These are phyloP conservation scores for Stenichneumon culpator DNA, from an alignment of 2,888 invertebrate species.

Conservation along the genomic window DNA sequence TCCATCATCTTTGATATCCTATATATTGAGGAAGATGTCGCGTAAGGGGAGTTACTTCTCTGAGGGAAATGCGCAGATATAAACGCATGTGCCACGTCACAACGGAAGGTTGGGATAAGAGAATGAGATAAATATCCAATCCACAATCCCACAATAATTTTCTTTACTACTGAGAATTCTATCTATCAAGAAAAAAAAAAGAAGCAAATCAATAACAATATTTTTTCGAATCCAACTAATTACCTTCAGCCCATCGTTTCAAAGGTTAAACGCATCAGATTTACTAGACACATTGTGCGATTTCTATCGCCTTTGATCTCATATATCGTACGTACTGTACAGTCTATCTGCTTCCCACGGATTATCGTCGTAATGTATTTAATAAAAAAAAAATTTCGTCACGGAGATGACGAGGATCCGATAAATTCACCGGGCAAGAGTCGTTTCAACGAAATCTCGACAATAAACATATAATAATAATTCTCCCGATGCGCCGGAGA, in stretches of 20 bases:
- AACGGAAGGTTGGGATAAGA: too few species aligned
- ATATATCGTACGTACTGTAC: background rate
- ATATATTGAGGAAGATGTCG: background rate
- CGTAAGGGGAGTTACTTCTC: background rate
- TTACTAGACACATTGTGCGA: background rate
- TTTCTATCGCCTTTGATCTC: background rate
- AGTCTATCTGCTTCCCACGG: conserved; percentile 42
- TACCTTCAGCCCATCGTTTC: background rate
- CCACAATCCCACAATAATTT: background rate
- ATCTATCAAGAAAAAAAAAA: too few species aligned
- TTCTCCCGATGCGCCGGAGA: conserved; percentile 59
- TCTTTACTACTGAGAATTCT: too few species aligned
- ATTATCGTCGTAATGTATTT: conserved; percentile 22
- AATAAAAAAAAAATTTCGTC: conserved; percentile 26
- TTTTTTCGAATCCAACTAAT: background rate
- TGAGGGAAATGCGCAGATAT: background rate
- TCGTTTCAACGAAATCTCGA: conserved; percentile 11
- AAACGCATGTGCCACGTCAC: background rate
- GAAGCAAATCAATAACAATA: too few species aligned
- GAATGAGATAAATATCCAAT: background rate
- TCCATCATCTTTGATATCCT: background rate
- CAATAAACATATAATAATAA: conserved; percentile 46
- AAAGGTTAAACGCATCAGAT: background rate
- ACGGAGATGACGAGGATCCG: conserved; percentile 34
- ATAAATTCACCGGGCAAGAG: conserved; percentile 19